Percentiles rank a stretch among this genome's conserved stretches.
These are phyloP conservation scores for Oreamnos americanus DNA, from an alignment of 2,113 vertebrate species.

Conservation along the genomic window DNA sequence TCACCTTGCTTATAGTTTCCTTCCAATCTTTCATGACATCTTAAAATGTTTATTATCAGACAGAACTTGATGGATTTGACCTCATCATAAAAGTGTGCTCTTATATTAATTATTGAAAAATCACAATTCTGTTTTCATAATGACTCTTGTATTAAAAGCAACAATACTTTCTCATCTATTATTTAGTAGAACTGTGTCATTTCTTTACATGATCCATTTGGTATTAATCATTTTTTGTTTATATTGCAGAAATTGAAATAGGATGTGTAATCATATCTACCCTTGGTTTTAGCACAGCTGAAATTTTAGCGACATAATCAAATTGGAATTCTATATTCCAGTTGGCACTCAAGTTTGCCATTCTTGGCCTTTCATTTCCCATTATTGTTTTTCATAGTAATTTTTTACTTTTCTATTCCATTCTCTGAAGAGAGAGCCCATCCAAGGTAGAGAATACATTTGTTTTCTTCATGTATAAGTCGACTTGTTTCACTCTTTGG, in stretches of 20 bases:
- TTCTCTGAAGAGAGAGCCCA: not conserved
- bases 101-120: not conserved
- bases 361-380: not conserved
- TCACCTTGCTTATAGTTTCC: no score
- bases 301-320: not conserved
- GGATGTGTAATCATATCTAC: not conserved
- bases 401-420: not conserved
- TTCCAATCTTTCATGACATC: not conserved
- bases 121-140: not conserved
- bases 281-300: not conserved
- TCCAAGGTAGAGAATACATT: not conserved
- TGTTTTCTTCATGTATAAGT: not conserved
- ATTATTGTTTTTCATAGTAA: not conserved
- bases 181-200: not conserved
- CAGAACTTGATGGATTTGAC: conserved; percentile 19
- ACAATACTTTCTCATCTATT: not conserved
- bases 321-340: not conserved
- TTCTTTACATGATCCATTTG: not conserved
- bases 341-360: not conserved
- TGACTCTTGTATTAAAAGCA: not conserved
- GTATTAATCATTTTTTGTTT: not conserved
- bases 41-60: not conserved
- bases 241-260: not conserved
- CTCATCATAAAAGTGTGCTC: not conserved
- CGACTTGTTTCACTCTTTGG: not conserved